Conservation (phyloP, 2,113 vertebrate genomes). For the Probosciger aterrimus region DNA sequence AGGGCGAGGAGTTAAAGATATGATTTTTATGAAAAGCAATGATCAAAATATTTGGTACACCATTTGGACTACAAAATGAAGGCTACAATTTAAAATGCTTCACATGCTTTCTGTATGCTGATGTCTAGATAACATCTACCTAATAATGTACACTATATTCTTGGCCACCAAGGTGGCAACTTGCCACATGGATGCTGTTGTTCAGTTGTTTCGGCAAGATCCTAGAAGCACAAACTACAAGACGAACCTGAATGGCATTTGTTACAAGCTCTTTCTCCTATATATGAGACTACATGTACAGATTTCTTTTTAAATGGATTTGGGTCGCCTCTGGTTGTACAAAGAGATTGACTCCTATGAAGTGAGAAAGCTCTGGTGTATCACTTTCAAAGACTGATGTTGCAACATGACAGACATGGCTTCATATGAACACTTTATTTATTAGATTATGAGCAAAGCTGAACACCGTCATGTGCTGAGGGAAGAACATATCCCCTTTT, state of each 20-base stretch:
- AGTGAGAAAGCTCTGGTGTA: conserved; percentile 2
- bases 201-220: neutral
- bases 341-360: conserved; percentile 27
- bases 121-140: neutral
- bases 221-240: neutral
- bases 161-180: neutral
- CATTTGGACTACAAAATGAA: neutral
- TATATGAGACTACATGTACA: neutral
- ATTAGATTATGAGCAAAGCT: conserved; percentile 18
- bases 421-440: neutral
- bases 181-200: neutral
- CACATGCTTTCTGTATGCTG: neutral
- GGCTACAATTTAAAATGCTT: neutral
- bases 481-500: neutral
- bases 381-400: neutral
- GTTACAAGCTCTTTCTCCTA: neutral
- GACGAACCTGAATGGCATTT: neutral
- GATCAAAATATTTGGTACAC: conserved; percentile 23
- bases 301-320: conserved; percentile 29
- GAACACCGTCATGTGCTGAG: neutral
- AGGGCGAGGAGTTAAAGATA: neutral
- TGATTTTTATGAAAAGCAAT: neutral
- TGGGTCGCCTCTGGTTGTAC: conserved; percentile 23
- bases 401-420: conserved; percentile 17
- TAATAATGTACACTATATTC: neutral